phyloP scores from a whole-genome alignment of 1,140 invertebrate genomes.

The Protaetia brevitarsis region DNA sequence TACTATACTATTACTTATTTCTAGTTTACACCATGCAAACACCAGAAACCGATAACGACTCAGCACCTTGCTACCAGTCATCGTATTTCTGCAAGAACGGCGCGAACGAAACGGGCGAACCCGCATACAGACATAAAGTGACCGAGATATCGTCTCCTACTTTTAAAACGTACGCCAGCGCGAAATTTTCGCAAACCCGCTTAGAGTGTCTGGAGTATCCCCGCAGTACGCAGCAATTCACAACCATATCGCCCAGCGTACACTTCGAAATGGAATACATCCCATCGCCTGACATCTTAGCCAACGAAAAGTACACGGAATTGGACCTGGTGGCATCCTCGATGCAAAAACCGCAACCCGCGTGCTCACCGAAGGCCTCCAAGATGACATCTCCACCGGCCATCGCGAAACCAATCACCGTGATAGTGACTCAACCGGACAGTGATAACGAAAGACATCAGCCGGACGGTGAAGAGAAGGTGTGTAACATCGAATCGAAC shows the following conservation, averaged over 20 bases:
- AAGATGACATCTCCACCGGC: constrained; percentile 25
- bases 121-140: constrained; percentile 15
- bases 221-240: neutral
- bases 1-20: neutral
- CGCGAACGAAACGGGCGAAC: neutral
- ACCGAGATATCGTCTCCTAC: constrained; percentile 15
- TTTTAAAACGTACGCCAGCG: constrained; percentile 20
- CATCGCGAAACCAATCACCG: constrained; percentile 23
- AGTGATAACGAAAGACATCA: constrained; percentile 31
- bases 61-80: constrained; percentile 7
- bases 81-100: constrained; percentile 16
- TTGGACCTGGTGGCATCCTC: constrained; percentile 42
- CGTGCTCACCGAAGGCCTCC: neutral
- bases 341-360: constrained; percentile 11
- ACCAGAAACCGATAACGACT: constrained; percentile 15
- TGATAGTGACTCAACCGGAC: constrained; percentile 32
- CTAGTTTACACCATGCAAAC: constrained; percentile 22
- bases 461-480: constrained; percentile 40
- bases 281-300: constrained; percentile 43
- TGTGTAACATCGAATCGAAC: constrained; percentile 18
- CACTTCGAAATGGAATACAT: constrained; percentile 14
- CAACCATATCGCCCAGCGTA: neutral
- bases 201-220: constrained; percentile 2
- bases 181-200: neutral
- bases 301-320: constrained; percentile 38